Conservation (phyloP, 2,113 vertebrate species). For the Indri indri region DNA sequence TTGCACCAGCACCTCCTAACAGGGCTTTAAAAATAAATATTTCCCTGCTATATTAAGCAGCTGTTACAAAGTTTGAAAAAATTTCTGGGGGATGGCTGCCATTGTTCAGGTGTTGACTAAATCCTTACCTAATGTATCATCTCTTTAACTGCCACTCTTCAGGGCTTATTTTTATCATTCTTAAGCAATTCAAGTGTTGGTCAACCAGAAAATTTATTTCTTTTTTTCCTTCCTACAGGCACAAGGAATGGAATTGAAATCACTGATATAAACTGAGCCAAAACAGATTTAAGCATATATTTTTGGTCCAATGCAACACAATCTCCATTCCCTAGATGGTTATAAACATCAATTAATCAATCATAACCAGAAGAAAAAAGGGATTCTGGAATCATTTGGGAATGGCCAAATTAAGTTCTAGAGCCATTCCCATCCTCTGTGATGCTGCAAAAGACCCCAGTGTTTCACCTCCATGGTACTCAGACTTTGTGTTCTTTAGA, state of each 20-base stretch:
- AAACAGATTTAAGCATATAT: slow-evolving; percentile 15
- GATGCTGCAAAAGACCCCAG: not conserved
- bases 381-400: not conserved
- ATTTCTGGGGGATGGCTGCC: not conserved
- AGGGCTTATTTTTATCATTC: slow-evolving; percentile 50
- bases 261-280: not conserved
- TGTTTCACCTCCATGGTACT: not conserved
- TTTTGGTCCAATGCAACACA: slow-evolving; percentile 18
- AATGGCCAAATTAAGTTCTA: not conserved
- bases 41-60: slow-evolving; percentile 48
- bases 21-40: not conserved
- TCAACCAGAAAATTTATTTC: slow-evolving; percentile 57
- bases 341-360: not conserved
- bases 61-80: slow-evolving; percentile 24
- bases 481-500: not conserved
- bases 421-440: not conserved
- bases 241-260: slow-evolving; percentile 47
- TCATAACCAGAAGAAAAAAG: not conserved
- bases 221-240: slow-evolving; percentile 41
- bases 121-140: slow-evolving; percentile 19
- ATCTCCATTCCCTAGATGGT: not conserved
- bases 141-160: slow-evolving; percentile 10
- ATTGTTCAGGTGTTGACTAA: slow-evolving; percentile 43
- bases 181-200: slow-evolving; percentile 43
- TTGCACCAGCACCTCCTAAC: not conserved